Evolutionary conservation across 2,113 vertebrate genomes (phyloP).

Genomic region (Reinhardtius hippoglossoides): DNA sequence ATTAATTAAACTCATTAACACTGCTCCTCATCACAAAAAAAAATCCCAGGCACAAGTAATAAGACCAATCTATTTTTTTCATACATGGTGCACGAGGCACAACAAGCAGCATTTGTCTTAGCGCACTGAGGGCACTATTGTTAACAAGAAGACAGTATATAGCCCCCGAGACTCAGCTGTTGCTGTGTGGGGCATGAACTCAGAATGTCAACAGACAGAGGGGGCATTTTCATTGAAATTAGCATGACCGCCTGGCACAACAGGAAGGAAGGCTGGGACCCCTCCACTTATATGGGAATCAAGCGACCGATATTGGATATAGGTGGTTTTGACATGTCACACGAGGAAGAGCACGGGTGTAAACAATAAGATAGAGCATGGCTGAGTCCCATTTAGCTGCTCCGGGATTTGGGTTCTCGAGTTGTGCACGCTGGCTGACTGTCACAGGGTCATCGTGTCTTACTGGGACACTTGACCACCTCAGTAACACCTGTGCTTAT

Average conservation of each 20-base stretch:
- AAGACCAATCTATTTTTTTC: slow-evolving; percentile 28
- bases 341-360: no score
- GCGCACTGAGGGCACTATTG: slow-evolving; percentile 73
- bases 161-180: slow-evolving; percentile 63
- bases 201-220: slow-evolving; percentile 71
- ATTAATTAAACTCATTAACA: no score
- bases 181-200: slow-evolving; percentile 66
- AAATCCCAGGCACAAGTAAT: slow-evolving; percentile 11
- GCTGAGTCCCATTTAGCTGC: not conserved
- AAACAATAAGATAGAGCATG: not conserved
- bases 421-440: not conserved
- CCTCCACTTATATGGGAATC: slow-evolving; percentile 40
- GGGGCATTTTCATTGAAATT: slow-evolving; percentile 60
- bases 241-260: slow-evolving; percentile 58
- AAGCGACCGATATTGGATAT: slow-evolving; percentile 25
- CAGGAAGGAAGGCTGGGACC: slow-evolving; percentile 9
- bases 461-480: not conserved
- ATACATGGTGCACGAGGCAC: slow-evolving; percentile 54
- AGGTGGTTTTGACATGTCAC: not conserved
- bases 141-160: slow-evolving; percentile 49
- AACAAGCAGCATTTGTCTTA: slow-evolving; percentile 76
- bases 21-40: not conserved
- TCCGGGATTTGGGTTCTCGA: not conserved
- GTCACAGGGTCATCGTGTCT: not conserved
- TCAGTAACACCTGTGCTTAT: not conserved